Evolutionary conservation across 2,888 invertebrate genomes (phyloP).

Genomic region (Coenonympha arcania): DNA sequence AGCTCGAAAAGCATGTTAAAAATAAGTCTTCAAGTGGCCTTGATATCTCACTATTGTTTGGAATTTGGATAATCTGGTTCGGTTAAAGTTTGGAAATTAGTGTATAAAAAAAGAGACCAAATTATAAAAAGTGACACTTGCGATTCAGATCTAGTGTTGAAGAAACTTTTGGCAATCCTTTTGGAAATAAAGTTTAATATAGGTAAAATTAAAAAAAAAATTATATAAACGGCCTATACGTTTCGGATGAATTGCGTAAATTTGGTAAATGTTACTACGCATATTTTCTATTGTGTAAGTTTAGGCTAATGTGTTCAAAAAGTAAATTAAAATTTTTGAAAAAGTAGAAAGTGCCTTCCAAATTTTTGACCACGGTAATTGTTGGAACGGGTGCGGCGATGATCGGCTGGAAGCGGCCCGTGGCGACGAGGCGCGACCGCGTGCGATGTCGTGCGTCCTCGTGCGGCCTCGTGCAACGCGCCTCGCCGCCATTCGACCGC

Average conservation of each 20-base stretch:
- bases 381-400: slow-evolving; percentile 75
- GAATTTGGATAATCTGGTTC: slow-evolving; percentile 65
- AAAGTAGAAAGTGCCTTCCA: slow-evolving; percentile 89
- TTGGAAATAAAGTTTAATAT: slow-evolving; percentile 67
- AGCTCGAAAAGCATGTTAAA: slow-evolving; percentile 54
- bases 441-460: slow-evolving; percentile 25
- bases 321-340: slow-evolving; percentile 72
- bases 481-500: slow-evolving; percentile 37
- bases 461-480: slow-evolving; percentile 19
- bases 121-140: slow-evolving; percentile 63
- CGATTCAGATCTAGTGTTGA: slow-evolving; percentile 67
- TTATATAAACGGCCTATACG: slow-evolving; percentile 69
- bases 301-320: slow-evolving; percentile 85
- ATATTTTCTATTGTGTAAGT: slow-evolving; percentile 76
- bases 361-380: slow-evolving; percentile 76
- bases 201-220: slow-evolving; percentile 54
- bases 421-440: slow-evolving; percentile 35
- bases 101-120: slow-evolving; percentile 68
- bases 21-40: slow-evolving; percentile 73
- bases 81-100: slow-evolving; percentile 72
- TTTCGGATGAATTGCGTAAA: slow-evolving; percentile 71
- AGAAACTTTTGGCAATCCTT: slow-evolving; percentile 72
- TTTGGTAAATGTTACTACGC: slow-evolving; percentile 75
- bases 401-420: slow-evolving; percentile 42
- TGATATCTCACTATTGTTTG: slow-evolving; percentile 72